These are phyloP conservation scores for Zaprionus inermis DNA, from an alignment of 1,140 invertebrate genomes.

Conservation along the genomic window DNA sequence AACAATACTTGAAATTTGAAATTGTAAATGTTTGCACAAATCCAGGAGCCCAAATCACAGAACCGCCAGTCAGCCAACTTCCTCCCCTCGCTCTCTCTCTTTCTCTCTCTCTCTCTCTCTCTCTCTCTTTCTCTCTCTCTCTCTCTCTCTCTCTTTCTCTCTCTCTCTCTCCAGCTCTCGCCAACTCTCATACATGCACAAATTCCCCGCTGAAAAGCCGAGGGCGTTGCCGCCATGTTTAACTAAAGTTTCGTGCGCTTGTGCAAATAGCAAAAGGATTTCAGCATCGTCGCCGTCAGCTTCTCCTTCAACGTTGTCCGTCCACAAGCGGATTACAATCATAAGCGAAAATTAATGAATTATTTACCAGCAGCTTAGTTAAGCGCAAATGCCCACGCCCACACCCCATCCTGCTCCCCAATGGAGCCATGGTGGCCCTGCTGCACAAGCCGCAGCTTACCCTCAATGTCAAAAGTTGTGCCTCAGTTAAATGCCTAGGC, in stretches of 20 bases:
- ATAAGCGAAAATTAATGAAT: slow-evolving; percentile 74
- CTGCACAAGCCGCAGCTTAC: slow-evolving; percentile 1
- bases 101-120: too few relatives aligned
- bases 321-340: slow-evolving; percentile 66
- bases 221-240: slow-evolving; percentile 60
- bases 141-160: too few relatives aligned
- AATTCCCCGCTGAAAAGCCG: slow-evolving; percentile 33
- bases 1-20: slow-evolving; percentile 75
- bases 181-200: neutral
- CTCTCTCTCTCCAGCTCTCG: too few relatives aligned
- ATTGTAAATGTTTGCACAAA: slow-evolving; percentile 74
- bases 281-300: slow-evolving; percentile 48
- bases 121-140: neutral
- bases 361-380: slow-evolving; percentile 68
- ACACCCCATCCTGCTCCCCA: neutral
- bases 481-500: slow-evolving; percentile 53
- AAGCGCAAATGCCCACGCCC: slow-evolving; percentile 32
- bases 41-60: slow-evolving; percentile 50
- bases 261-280: slow-evolving; percentile 70
- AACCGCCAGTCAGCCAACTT: slow-evolving; percentile 36
- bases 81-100: too few relatives aligned
- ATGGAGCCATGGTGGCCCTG: slow-evolving; percentile 5
- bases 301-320: slow-evolving; percentile 32
- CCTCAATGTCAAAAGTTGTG: slow-evolving; percentile 56
- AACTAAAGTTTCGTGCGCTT: slow-evolving; percentile 73